Evolutionary conservation across 2,113 vertebrate genomes (phyloP).

Genomic region (Climacteris rufus): DNA sequence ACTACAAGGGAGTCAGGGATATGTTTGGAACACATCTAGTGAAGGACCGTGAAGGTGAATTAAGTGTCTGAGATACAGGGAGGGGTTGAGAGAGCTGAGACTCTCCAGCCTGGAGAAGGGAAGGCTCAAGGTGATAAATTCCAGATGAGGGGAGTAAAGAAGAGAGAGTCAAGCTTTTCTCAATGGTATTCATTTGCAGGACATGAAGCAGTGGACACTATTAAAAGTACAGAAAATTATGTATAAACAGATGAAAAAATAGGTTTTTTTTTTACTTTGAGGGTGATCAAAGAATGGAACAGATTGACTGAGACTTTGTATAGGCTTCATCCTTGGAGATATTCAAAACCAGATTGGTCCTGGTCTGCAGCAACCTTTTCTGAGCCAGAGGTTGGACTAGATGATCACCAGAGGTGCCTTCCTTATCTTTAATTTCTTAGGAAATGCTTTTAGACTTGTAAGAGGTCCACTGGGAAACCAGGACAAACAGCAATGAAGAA

Average conservation of each 20-base stretch:
- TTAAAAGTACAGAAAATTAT: not conserved
- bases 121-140: not conserved
- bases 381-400: not conserved
- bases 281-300: not conserved
- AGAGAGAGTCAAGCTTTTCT: not conserved
- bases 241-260: not conserved
- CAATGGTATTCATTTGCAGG: not conserved
- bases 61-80: not conserved
- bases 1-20: not conserved
- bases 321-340: not conserved
- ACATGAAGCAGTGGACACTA: not conserved
- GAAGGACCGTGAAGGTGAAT: accelerated
- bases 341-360: not conserved
- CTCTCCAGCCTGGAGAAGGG: not conserved
- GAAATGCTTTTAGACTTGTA: not conserved
- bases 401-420: not conserved
- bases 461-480: not conserved
- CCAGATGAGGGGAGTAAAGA: not conserved
- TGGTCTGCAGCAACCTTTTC: not conserved
- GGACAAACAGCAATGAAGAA: not conserved
- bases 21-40: not conserved
- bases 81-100: not conserved
- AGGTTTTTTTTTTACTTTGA: not conserved
- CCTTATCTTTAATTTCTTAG: not conserved
- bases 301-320: not conserved